Evolutionary conservation across 2,888 invertebrate species (phyloP).

Genomic region (Conchocele bisecta): DNA sequence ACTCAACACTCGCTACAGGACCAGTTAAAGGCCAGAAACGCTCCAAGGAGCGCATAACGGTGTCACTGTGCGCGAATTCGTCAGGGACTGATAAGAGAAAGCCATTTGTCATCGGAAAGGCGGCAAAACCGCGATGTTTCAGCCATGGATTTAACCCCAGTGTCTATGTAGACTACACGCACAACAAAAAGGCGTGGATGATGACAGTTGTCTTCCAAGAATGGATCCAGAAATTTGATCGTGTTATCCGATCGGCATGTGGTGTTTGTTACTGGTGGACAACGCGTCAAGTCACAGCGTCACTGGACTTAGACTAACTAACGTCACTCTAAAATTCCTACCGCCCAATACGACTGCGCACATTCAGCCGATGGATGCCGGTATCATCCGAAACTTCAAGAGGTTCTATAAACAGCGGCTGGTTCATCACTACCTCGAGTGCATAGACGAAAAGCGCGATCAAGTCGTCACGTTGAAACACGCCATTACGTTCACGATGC

Average conservation of each 20-base stretch:
- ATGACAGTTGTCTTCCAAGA: slow-evolving; percentile 42
- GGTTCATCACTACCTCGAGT: slow-evolving; percentile 22
- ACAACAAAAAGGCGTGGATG: slow-evolving; percentile 60
- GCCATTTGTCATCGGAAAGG: slow-evolving; percentile 52
- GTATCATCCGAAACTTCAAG: slow-evolving; percentile 50
- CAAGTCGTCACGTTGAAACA: slow-evolving; percentile 28
- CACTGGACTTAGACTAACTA: slow-evolving; percentile 14
- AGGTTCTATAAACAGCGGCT: slow-evolving; percentile 30
- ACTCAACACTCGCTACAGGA: no score
- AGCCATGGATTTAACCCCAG: slow-evolving; percentile 34
- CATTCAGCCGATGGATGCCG: slow-evolving; percentile 59
- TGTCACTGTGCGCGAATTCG: slow-evolving; percentile 36
- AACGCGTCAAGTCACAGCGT: slow-evolving; percentile 43
- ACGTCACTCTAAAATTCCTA: slow-evolving; percentile 43
- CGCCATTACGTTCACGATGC: no score
- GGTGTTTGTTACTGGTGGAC: slow-evolving; percentile 14
- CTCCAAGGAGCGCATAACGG: no score
- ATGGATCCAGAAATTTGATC: slow-evolving; percentile 37
- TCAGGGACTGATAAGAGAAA: slow-evolving; percentile 40
- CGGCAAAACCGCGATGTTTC: slow-evolving; percentile 27
- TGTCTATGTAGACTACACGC: slow-evolving; percentile 18
- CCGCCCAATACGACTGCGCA: slow-evolving; percentile 56
- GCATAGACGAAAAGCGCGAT: slow-evolving; percentile 17
- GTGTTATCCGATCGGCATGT: slow-evolving; percentile 14
- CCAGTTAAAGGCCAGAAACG: no score